These are phyloP conservation scores for Ctenosaura bakeri DNA, from an alignment of 2,797 vertebrate genomes.

Conservation along the genomic window DNA sequence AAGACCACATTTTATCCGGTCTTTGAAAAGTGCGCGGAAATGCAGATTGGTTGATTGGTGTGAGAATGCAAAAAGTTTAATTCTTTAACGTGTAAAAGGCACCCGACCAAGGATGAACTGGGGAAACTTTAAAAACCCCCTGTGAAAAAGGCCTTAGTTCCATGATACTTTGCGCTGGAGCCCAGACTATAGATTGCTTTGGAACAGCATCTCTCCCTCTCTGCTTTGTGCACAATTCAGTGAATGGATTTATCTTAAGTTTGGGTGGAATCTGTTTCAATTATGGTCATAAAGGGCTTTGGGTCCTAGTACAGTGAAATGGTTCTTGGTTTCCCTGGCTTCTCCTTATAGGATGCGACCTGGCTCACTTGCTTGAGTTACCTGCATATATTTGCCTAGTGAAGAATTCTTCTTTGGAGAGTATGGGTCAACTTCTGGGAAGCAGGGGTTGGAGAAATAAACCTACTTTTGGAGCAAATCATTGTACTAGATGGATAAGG, in stretches of 20 bases:
- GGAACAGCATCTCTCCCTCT: neutral
- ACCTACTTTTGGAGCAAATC: neutral
- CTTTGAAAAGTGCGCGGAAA: too few species aligned
- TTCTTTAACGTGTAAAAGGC: too few species aligned
- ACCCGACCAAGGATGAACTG: too few species aligned
- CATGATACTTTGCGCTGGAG: neutral
- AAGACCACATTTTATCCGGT: too few species aligned
- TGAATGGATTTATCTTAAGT: neutral
- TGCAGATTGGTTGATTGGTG: too few species aligned
- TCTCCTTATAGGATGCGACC: neutral
- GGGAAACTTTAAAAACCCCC: too few species aligned
- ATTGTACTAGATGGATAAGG: neutral
- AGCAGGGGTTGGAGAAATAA: neutral
- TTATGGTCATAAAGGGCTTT: neutral
- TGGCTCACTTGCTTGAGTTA: constrained; percentile 1
- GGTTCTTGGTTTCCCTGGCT: neutral
- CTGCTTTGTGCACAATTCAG: neutral
- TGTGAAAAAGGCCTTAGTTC: too few species aligned
- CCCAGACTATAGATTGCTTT: too few species aligned
- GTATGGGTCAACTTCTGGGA: neutral
- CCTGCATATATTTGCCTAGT: neutral
- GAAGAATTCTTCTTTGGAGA: too few species aligned
- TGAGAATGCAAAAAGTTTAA: too few species aligned
- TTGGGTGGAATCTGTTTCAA: neutral
- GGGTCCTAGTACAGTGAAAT: too few species aligned